A percentile compares a stretch with the other conserved stretches of the same genome.
Evolutionary conservation across 2,797 vertebrate species (phyloP).

Genomic region (Harpagifer antarcticus): DNA sequence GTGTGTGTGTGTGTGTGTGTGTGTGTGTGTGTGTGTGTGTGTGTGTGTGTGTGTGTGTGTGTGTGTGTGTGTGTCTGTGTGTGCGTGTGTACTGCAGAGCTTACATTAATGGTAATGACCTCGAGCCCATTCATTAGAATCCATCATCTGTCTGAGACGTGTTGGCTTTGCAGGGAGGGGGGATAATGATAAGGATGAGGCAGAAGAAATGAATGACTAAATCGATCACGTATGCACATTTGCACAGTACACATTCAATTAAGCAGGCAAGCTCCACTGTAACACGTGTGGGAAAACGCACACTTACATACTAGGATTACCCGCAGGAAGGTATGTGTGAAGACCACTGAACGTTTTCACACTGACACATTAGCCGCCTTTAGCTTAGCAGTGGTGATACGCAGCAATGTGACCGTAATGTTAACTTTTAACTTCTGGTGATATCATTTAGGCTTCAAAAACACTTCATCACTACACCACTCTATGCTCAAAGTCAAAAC

Average conservation of each 20-base stretch:
- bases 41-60: slow-evolving; percentile 9
- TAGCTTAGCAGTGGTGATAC: too few relatives aligned
- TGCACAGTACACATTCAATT: slow-evolving; percentile 3
- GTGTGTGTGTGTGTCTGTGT: slow-evolving; percentile 18
- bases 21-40: neutral
- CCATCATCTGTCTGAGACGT: slow-evolving; percentile 36
- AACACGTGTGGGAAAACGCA: neutral
- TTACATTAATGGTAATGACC: slow-evolving; percentile 62
- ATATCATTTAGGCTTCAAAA: too few relatives aligned
- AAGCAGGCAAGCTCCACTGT: neutral
- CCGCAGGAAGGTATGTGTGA: neutral
- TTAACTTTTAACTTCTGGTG: too few relatives aligned
- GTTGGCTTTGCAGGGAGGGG: slow-evolving; percentile 10
- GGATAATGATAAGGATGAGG: slow-evolving; percentile 30
- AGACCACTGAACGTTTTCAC: too few relatives aligned
- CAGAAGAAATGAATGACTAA: slow-evolving; percentile 21
- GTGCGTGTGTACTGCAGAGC: slow-evolving; percentile 12
- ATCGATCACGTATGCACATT: slow-evolving; percentile 37
- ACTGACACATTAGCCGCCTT: too few relatives aligned
- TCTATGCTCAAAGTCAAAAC: slow-evolving; percentile 24
- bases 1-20: neutral
- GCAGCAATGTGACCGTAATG: too few relatives aligned
- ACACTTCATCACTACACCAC: neutral
- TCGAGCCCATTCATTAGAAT: slow-evolving; percentile 52
- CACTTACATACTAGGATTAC: neutral